Percentiles rank a stretch among this genome's conserved stretches.
phyloP scores from a whole-genome alignment of 2,113 vertebrate genomes.

The Atlantisia rogersi region DNA sequence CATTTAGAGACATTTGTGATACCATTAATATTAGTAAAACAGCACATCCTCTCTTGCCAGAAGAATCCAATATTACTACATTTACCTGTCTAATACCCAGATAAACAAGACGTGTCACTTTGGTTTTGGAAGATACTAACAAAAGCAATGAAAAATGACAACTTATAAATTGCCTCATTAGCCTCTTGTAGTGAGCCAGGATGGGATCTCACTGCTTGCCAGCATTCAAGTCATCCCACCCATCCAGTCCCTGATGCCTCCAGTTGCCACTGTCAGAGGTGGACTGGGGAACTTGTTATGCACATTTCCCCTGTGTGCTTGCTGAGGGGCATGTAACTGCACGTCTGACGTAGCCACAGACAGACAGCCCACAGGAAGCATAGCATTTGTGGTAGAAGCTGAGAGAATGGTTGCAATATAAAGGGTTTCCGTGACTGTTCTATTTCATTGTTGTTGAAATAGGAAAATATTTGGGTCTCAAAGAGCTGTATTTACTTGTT shows the following conservation, averaged over 20 bases:
- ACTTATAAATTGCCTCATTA: constrained; percentile 19
- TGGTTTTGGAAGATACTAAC: not conserved
- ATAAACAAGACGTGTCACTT: constrained; percentile 9
- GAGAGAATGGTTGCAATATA: not conserved
- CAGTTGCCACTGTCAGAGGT: not conserved
- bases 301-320: fast-evolving
- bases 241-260: fast-evolving
- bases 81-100: not conserved
- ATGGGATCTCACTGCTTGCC: not conserved
- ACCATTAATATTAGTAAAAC: not conserved
- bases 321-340: fast-evolving
- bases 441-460: not conserved
- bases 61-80: not conserved
- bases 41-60: not conserved
- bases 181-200: not conserved
- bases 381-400: not conserved
- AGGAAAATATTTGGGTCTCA: not conserved
- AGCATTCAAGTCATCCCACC: not conserved
- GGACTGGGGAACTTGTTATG: not conserved
- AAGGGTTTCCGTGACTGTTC: not conserved
- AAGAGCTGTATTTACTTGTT: not conserved
- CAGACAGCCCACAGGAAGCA: not conserved
- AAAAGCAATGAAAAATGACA: constrained; percentile 50
- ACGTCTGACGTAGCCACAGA: not conserved
- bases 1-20: not conserved